Evolutionary conservation across 2,113 vertebrate genomes (phyloP).

Genomic region (Excalfactoria chinensis): DNA sequence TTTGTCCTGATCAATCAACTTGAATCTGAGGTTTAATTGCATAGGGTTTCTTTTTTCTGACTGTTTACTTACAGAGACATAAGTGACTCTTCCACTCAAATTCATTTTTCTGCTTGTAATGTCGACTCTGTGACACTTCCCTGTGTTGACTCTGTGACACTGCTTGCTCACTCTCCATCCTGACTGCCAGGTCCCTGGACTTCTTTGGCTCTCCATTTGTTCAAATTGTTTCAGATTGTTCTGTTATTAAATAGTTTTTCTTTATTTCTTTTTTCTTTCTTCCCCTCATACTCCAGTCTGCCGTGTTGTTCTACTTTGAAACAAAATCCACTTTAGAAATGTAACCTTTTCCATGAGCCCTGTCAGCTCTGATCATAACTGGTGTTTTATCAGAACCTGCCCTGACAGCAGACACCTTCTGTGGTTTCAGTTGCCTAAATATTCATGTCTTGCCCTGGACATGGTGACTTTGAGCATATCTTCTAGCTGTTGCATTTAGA

Average conservation of each 20-base stretch:
- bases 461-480: not conserved
- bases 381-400: not conserved
- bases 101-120: not conserved
- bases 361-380: not conserved
- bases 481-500: not conserved
- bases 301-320: not conserved
- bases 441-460: not conserved
- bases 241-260: not conserved
- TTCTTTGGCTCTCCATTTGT: not conserved
- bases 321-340: not conserved
- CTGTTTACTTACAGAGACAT: fast-evolving
- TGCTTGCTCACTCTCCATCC: not conserved
- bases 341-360: not conserved
- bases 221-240: not conserved
- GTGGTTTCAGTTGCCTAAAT: not conserved
- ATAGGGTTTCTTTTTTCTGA: not conserved
- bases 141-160: not conserved
- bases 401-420: not conserved
- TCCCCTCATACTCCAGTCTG: fast-evolving
- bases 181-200: not conserved
- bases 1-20: not conserved
- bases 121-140: not conserved
- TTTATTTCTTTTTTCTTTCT: not conserved
- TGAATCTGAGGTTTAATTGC: not conserved
- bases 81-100: not conserved